Percentiles rank a stretch among this genome's conserved stretches.
Evolutionary conservation across 2,888 invertebrate species (phyloP).

Genomic region (Drepana falcataria): DNA sequence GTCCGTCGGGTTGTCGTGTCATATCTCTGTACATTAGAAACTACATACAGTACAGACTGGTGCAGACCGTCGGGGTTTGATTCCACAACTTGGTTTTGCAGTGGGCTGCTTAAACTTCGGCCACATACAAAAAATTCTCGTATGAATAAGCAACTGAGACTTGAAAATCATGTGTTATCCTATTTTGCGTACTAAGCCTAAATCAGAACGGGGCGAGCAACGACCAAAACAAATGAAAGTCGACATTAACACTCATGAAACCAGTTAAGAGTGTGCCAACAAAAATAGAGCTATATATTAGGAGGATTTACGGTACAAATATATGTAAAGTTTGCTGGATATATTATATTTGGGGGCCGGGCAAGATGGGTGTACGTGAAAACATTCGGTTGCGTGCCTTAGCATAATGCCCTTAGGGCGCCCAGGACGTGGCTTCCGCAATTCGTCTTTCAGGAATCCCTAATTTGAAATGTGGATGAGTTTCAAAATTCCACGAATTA

Average conservation of each 20-base stretch:
- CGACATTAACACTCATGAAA: conserved; percentile 73
- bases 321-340: conserved; percentile 78
- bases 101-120: too few relatives aligned
- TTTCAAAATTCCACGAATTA: conserved; percentile 54
- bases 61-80: too few relatives aligned
- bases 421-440: conserved; percentile 66
- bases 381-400: conserved; percentile 74
- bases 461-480: conserved; percentile 76
- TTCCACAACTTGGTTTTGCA: too few relatives aligned
- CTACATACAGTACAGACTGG: too few relatives aligned
- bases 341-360: conserved; percentile 77
- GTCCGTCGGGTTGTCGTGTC: too few relatives aligned
- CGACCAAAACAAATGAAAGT: conserved; percentile 37
- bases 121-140: too few relatives aligned
- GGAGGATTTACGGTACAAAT: conserved; percentile 78
- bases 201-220: background rate
- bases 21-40: too few relatives aligned
- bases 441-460: conserved; percentile 77
- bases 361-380: conserved; percentile 70
- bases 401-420: conserved; percentile 75
- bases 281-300: conserved; percentile 78
- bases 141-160: too few relatives aligned
- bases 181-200: background rate
- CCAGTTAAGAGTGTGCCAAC: conserved; percentile 65
- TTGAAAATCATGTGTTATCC: too few relatives aligned